Evolutionary conservation across 1,140 invertebrate species (phyloP).

Genomic region (Cotesia typhae): DNA sequence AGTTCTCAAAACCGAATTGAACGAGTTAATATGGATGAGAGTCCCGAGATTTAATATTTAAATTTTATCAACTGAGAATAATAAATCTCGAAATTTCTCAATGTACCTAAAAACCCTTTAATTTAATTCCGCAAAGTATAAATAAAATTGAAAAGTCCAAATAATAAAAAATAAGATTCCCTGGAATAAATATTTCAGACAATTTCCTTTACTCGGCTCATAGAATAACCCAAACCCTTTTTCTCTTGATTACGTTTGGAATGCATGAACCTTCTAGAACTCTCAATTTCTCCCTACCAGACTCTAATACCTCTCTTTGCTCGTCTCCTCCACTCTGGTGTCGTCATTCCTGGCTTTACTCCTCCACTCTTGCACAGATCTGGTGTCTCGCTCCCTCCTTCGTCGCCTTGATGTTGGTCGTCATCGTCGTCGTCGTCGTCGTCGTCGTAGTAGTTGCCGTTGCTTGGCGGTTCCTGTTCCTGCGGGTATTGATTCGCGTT

Average conservation of each 20-base stretch:
- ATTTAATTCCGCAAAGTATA: neutral
- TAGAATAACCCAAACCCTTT: neutral
- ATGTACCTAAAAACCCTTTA: neutral
- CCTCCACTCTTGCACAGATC: slow-evolving; percentile 38
- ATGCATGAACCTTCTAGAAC: slow-evolving; percentile 40
- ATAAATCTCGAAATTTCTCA: neutral
- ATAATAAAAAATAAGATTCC: neutral
- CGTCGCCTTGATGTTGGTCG: neutral
- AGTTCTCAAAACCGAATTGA: slow-evolving; percentile 26
- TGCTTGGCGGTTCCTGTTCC: slow-evolving; percentile 64
- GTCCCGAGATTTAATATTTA: neutral
- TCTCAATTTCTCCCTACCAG: slow-evolving; percentile 35
- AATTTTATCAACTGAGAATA: slow-evolving; percentile 11
- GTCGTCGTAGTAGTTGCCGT: slow-evolving; percentile 26
- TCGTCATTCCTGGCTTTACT: slow-evolving; percentile 32
- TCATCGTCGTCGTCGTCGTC: slow-evolving; percentile 8
- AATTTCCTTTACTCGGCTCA: too few relatives aligned
- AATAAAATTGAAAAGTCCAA: neutral
- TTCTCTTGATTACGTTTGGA: slow-evolving; percentile 25
- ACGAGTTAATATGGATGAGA: slow-evolving; percentile 30
- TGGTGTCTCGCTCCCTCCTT: neutral
- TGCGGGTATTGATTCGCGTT: slow-evolving; percentile 68
- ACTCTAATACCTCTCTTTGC: slow-evolving; percentile 44
- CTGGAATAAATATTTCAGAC: neutral
- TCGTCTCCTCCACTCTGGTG: slow-evolving; percentile 37